phyloP scores from a whole-genome alignment of 2,797 vertebrate species.

The Jordanella pulchra region DNA sequence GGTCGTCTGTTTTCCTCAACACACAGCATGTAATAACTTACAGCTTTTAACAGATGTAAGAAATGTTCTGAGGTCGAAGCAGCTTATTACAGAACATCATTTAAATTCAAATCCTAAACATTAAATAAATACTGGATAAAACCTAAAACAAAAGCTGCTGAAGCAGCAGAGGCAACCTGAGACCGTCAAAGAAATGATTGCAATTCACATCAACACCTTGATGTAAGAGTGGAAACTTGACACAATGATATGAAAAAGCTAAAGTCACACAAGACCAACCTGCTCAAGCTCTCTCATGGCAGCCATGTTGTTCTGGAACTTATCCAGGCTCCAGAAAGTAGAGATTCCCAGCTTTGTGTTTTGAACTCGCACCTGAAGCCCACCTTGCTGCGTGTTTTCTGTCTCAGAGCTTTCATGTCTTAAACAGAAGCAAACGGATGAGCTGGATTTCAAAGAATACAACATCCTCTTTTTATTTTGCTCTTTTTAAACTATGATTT shows the following conservation, averaged over 20 bases:
- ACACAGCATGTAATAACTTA: conserved; percentile 12
- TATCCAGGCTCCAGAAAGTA: conserved; percentile 92
- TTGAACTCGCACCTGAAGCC: conserved; percentile 85
- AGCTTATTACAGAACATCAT: neutral
- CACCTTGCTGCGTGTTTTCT: conserved; percentile 47
- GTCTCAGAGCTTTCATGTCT: conserved; percentile 83
- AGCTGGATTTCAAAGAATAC: neutral
- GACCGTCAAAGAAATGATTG: neutral
- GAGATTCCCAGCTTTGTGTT: conserved; percentile 89
- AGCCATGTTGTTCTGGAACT: conserved; percentile 92
- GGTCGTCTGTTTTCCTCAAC: conserved; percentile 20
- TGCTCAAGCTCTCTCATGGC: conserved; percentile 92
- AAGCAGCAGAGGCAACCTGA: neutral
- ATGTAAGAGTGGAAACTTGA: too few relatives aligned
- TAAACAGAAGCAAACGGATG: conserved; percentile 11
- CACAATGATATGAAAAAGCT: neutral
- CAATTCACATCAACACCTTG: neutral
- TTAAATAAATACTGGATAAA: neutral
- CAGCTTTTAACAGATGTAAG: neutral
- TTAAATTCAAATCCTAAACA: neutral
- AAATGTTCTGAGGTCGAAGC: neutral
- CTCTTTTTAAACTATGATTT: neutral
- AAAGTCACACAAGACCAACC: conserved; percentile 70
- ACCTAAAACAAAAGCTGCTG: neutral
- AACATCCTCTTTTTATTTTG: neutral